Percentiles rank a stretch among this genome's conserved stretches.
Evolutionary conservation across 35 echinoderm and acorn worm genomes (phyloP).

Genomic region (Anneissia japonica): DNA sequence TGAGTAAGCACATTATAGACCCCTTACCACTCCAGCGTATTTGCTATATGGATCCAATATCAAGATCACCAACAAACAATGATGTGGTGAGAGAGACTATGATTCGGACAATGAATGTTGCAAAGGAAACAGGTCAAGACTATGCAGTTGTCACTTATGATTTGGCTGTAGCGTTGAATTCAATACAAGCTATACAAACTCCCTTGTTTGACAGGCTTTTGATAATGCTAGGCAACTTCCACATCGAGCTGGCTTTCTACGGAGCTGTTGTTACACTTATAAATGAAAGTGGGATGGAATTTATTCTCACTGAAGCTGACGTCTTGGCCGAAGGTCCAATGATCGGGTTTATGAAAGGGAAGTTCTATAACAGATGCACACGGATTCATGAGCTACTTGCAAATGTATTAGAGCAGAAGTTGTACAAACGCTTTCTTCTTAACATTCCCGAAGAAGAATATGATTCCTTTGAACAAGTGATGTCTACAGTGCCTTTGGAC

Average conservation of each 20-base stretch:
- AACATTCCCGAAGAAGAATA: not conserved
- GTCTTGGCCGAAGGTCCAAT: slow-evolving; percentile 69
- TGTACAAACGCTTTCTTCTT: not conserved
- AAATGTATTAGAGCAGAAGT: not conserved
- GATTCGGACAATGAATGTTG: slow-evolving; percentile 45
- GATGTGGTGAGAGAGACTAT: slow-evolving; percentile 69
- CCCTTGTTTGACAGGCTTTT: slow-evolving; percentile 66
- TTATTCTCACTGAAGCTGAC: slow-evolving; percentile 50
- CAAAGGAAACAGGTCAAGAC: slow-evolving; percentile 55
- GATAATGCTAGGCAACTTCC: slow-evolving; percentile 79
- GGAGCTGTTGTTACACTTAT: slow-evolving; percentile 58
- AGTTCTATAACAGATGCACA: slow-evolving; percentile 84
- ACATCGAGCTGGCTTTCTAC: slow-evolving; percentile 58
- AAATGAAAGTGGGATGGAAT: slow-evolving; percentile 58
- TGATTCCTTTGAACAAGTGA: slow-evolving; percentile 28
- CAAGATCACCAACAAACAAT: slow-evolving; percentile 78
- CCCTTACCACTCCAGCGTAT: slow-evolving; percentile 55
- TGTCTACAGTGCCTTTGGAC: slow-evolving; percentile 11
- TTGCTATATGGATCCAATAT: slow-evolving; percentile 81
- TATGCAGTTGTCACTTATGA: slow-evolving; percentile 73
- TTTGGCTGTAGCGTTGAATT: slow-evolving; percentile 52
- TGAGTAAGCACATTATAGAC: slow-evolving; percentile 55
- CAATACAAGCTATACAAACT: slow-evolving; percentile 45
- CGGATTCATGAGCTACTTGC: slow-evolving; percentile 55
- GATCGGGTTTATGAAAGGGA: slow-evolving; percentile 59